Conservation (phyloP, 2,888 invertebrate genomes). For the Parapristionchus giblindavisi region DNA sequence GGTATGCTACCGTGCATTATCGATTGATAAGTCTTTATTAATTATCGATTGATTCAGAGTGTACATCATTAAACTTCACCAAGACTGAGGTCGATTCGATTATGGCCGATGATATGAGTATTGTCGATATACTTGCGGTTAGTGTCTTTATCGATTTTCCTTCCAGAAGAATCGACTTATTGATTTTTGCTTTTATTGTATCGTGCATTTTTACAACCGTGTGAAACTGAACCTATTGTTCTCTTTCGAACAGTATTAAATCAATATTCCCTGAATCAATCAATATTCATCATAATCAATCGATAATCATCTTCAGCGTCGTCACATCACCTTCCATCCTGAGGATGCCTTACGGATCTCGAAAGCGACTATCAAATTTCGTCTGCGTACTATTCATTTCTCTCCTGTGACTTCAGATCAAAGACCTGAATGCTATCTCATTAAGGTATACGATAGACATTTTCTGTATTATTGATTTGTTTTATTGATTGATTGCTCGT, state of each 20-base stretch:
- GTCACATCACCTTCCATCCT: slow-evolving; percentile 61
- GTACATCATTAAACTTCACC: slow-evolving; percentile 61
- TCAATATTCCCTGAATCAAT: slow-evolving; percentile 59
- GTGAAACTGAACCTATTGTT: no score
- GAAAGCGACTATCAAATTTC: slow-evolving; percentile 62
- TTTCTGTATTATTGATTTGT: background rate
- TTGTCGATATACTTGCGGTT: slow-evolving; percentile 52
- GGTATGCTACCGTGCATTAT: slow-evolving; percentile 40
- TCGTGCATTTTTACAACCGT: no score
- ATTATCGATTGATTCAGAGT: slow-evolving; percentile 51
- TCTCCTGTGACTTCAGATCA: slow-evolving; percentile 62
- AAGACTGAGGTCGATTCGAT: slow-evolving; percentile 59
- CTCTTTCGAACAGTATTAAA: no score
- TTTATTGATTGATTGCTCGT: background rate
- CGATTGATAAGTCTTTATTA: no score
- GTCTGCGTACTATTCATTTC: slow-evolving; percentile 60
- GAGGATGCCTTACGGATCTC: slow-evolving; percentile 67
- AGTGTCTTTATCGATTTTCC: slow-evolving; percentile 38
- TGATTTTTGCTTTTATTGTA: no score
- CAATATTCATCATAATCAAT: slow-evolving; percentile 63
- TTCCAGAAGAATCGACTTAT: no score
- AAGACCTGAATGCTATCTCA: slow-evolving; percentile 67
- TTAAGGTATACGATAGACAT: no score
- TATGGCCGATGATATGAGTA: slow-evolving; percentile 44
- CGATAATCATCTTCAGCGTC: slow-evolving; percentile 23